Evolutionary conservation across 2,888 invertebrate species (phyloP).

Genomic region (Rhingia rostrata): DNA sequence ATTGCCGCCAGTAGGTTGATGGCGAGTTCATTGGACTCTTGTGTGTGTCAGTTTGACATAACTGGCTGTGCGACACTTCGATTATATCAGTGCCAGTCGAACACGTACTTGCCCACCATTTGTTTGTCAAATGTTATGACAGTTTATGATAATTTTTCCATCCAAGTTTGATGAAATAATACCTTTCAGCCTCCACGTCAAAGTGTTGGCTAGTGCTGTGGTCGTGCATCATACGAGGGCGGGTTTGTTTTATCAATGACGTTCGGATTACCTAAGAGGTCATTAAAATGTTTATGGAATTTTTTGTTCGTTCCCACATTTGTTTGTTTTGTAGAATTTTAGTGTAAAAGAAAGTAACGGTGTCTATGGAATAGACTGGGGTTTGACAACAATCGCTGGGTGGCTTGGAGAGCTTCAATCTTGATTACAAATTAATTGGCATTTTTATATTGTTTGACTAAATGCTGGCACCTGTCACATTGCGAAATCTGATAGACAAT

Average conservation of each 20-base stretch:
- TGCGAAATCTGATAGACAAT: slow-evolving; percentile 64
- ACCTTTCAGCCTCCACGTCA: not conserved
- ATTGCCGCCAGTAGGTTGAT: slow-evolving; percentile 3
- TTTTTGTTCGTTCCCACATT: not conserved
- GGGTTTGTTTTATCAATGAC: too few relatives aligned
- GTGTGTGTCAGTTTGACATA: slow-evolving; percentile 53
- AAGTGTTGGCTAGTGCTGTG: not conserved
- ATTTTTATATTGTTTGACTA: slow-evolving; percentile 54
- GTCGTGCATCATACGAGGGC: not conserved
- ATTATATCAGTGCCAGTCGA: slow-evolving; percentile 56
- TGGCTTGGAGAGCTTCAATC: slow-evolving; percentile 25
- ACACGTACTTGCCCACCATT: slow-evolving; percentile 13
- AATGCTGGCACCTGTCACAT: slow-evolving; percentile 55
- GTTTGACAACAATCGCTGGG: not conserved
- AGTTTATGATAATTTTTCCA: slow-evolving; percentile 56
- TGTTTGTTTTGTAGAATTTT: slow-evolving; percentile 17
- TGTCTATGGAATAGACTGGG: not conserved
- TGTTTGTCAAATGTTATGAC: slow-evolving; percentile 55
- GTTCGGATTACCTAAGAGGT: slow-evolving; percentile 33
- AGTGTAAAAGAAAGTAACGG: slow-evolving; percentile 31
- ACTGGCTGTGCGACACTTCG: slow-evolving; percentile 29
- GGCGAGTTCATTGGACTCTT: slow-evolving; percentile 60
- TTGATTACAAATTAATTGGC: slow-evolving; percentile 68
- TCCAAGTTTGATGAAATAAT: slow-evolving; percentile 43
- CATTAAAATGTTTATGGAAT: slow-evolving; percentile 5